Evolutionary conservation across 2,113 vertebrate genomes (phyloP).

Genomic region (Ovibos moschatus): DNA sequence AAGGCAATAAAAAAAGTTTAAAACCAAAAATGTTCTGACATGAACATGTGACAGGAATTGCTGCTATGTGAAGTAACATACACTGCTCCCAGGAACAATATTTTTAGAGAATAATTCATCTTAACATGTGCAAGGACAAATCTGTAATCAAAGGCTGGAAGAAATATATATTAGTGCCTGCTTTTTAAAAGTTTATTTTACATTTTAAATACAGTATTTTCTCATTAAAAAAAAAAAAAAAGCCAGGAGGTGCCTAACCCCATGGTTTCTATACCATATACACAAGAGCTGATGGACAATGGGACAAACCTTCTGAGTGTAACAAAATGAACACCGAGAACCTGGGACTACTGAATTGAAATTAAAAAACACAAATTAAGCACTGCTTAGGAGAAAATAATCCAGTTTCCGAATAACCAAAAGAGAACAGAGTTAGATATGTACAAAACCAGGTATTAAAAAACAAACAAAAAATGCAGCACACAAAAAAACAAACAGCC

Average conservation of each 20-base stretch:
- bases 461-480: constrained; percentile 39
- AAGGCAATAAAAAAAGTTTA: constrained; percentile 89
- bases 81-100: constrained; percentile 75
- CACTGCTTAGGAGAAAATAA: constrained; percentile 69
- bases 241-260: constrained; percentile 77
- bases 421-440: constrained; percentile 72
- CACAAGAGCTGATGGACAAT: constrained; percentile 69
- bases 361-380: constrained; percentile 64
- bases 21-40: constrained; percentile 75
- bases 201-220: constrained; percentile 84
- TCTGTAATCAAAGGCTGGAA: constrained; percentile 72
- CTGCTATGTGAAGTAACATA: constrained; percentile 75
- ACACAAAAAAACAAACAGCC: background rate
- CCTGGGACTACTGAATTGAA: constrained; percentile 66
- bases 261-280: constrained; percentile 72
- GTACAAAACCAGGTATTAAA: constrained; percentile 72
- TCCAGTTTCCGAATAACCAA: constrained; percentile 67
- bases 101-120: constrained; percentile 63
- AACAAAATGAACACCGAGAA: constrained; percentile 73
- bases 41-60: constrained; percentile 75
- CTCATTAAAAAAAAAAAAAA: constrained; percentile 68
- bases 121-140: constrained; percentile 72
- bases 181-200: constrained; percentile 82
- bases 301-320: constrained; percentile 63
- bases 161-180: constrained; percentile 84